phyloP scores from a whole-genome alignment of 2,888 invertebrate genomes.

The Cryptus armator region DNA sequence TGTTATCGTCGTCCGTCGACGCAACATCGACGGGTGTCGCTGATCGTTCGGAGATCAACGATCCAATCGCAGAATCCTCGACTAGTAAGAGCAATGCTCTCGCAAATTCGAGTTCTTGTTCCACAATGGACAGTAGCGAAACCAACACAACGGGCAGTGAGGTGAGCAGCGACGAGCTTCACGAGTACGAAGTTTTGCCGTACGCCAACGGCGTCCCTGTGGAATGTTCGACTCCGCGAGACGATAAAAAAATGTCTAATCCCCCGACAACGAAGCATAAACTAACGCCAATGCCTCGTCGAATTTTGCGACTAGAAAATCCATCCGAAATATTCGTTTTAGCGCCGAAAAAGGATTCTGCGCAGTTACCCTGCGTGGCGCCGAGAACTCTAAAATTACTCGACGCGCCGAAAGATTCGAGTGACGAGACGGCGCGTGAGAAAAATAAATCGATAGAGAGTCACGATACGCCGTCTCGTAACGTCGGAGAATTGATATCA shows the following conservation, averaged over 20 bases:
- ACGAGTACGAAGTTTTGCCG: constrained; percentile 79
- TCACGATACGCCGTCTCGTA: constrained; percentile 26
- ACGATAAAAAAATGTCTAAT: not conserved
- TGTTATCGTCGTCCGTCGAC: constrained; percentile 62
- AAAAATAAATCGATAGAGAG: constrained; percentile 40
- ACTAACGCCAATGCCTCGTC: constrained; percentile 36
- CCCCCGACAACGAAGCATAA: not conserved
- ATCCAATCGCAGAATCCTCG: constrained; percentile 16
- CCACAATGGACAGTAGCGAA: constrained; percentile 76
- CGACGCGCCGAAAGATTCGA: constrained; percentile 20
- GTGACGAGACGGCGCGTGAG: not conserved
- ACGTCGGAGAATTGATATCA: constrained; percentile 76
- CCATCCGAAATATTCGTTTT: constrained; percentile 21
- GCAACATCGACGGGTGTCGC: constrained; percentile 24
- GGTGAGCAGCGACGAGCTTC: constrained; percentile 80
- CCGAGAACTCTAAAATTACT: constrained; percentile 1
- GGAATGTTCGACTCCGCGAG: not conserved
- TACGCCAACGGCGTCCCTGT: constrained; percentile 16
- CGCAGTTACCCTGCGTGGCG: constrained; percentile 25
- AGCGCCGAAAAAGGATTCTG: constrained; percentile 47
- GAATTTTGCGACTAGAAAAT: constrained; percentile 19
- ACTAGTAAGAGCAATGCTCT: constrained; percentile 14
- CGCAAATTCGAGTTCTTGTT: constrained; percentile 62
- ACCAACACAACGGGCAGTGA: constrained; percentile 79
- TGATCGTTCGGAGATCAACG: constrained; percentile 47